phyloP scores from a whole-genome alignment of 2,797 vertebrate genomes.

The Threskiornis aethiopicus region DNA sequence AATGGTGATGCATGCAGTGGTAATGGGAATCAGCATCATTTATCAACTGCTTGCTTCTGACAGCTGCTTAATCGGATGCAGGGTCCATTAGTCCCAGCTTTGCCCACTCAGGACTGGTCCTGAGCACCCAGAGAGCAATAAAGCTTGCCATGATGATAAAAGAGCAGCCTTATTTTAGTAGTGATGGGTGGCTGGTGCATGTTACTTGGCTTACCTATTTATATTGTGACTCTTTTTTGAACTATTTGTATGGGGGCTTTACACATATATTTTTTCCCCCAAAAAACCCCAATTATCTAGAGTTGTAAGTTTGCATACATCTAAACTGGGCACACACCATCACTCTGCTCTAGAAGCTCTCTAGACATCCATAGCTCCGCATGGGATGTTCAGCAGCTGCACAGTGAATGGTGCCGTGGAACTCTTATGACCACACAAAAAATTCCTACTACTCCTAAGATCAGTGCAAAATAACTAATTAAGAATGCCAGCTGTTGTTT shows the following conservation, averaged over 20 bases:
- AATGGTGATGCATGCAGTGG: accelerated
- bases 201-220: background rate
- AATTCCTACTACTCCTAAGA: background rate
- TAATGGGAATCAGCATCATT: background rate
- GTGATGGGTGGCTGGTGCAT: background rate
- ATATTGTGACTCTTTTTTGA: background rate
- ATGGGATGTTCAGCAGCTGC: background rate
- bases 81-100: background rate
- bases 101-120: background rate
- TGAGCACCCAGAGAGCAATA: background rate
- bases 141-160: background rate
- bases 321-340: background rate
- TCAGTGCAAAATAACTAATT: background rate
- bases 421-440: background rate
- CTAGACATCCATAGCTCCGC: background rate
- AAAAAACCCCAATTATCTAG: accelerated
- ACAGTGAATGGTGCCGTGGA: background rate
- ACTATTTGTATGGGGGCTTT: background rate
- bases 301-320: background rate
- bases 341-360: background rate
- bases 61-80: background rate
- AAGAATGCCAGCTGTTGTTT: background rate
- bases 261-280: accelerated
- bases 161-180: background rate
- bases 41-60: background rate